phyloP scores from a whole-genome alignment of 2,888 invertebrate genomes.

The Tenthredo notha region DNA sequence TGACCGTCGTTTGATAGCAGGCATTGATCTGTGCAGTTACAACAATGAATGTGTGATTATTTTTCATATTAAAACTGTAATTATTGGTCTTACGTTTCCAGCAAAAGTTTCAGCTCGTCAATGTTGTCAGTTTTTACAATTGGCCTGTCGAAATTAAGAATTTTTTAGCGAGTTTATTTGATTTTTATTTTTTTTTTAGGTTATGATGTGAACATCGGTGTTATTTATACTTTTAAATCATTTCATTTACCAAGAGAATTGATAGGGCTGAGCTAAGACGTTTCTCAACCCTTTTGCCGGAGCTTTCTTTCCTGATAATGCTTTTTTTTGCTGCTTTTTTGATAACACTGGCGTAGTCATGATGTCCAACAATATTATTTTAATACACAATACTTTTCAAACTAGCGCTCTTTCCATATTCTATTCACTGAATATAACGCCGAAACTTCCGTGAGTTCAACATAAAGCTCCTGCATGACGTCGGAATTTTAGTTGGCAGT shows the following conservation, averaged over 20 bases:
- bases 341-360: constrained; percentile 65
- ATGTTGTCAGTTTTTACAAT: constrained; percentile 61
- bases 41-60: neutral
- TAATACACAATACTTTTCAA: constrained; percentile 1
- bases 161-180: neutral
- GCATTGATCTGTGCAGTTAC: constrained; percentile 63
- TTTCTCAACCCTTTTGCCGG: constrained; percentile 70
- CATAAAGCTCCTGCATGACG: too few species aligned
- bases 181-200: neutral
- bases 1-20: constrained; percentile 61
- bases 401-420: neutral
- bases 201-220: neutral
- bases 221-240: neutral
- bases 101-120: constrained; percentile 61
- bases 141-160: constrained; percentile 67
- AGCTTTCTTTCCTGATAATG: constrained; percentile 67
- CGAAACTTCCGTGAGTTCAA: neutral
- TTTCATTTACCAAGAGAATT: constrained; percentile 67
- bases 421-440: neutral
- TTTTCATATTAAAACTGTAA: constrained; percentile 6
- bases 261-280: constrained; percentile 69
- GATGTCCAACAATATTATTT: neutral
- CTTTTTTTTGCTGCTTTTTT: constrained; percentile 67
- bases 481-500: too few species aligned
- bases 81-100: constrained; percentile 66